phyloP scores from a whole-genome alignment of 2,797 vertebrate species.

The Tympanoctomys barrerae region DNA sequence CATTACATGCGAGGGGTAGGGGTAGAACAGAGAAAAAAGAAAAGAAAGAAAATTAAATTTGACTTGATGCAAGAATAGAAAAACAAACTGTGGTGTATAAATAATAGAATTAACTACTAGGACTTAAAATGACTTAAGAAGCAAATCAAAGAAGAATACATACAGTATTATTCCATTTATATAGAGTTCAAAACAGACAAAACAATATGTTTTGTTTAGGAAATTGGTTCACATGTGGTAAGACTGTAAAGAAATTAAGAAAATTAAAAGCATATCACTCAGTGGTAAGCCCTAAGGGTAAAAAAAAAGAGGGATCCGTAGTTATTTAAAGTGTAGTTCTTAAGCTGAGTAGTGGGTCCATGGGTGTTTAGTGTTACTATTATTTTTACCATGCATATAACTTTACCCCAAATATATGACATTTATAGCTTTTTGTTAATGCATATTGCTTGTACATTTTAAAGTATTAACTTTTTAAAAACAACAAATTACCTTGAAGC shows the following conservation, averaged over 20 bases:
- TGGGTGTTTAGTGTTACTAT: neutral
- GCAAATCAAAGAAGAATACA: slow-evolving; percentile 4
- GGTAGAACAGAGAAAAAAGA: neutral
- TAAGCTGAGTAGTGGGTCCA: neutral
- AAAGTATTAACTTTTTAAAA: slow-evolving; percentile 1
- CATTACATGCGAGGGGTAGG: neutral
- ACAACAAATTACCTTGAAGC: neutral
- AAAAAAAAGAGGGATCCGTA: neutral
- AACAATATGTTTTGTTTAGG: slow-evolving; percentile 42
- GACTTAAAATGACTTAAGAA: slow-evolving; percentile 42
- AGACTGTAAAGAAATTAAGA: slow-evolving; percentile 35
- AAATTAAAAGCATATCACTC: slow-evolving; percentile 14
- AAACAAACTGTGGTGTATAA: neutral
- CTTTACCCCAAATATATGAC: slow-evolving; percentile 1
- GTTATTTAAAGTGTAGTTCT: neutral
- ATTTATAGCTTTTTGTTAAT: neutral
- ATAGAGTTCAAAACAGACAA: slow-evolving; percentile 21
- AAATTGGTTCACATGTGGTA: neutral
- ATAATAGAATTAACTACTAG: slow-evolving; percentile 18
- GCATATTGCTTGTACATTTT: slow-evolving; percentile 1
- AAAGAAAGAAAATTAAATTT: neutral
- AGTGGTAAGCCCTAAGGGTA: neutral
- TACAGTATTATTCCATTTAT: neutral
- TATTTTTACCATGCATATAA: neutral
- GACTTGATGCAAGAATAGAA: neutral